Base-by-base conservation (phyloP, 2,797 vertebrate genomes). In the Buceros bicornis region DNA sequence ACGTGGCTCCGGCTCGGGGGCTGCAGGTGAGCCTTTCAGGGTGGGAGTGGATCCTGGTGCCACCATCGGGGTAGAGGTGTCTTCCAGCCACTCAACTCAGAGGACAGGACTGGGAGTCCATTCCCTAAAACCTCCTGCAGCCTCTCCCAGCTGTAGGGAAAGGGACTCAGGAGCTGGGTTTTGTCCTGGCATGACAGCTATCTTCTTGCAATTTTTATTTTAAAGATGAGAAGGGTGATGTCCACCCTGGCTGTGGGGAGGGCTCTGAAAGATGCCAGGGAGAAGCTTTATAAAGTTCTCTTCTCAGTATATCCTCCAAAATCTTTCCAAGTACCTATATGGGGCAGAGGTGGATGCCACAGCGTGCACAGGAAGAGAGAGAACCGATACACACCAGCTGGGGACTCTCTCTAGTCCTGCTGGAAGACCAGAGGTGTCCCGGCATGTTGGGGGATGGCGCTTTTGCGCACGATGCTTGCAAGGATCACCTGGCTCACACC, bases 271-370 rank as follows among this genome's bases (percentile, higher is more conserved):
- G 64, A 26, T 29, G 13, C 21, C 47, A 73, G 60, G 40, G 31
- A 73, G 58, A 80, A 90, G 45, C 31, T 77, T 76, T 43, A 21
- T 48, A 12, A 28, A 50, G 28, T 31, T 60, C 31, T 57, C 58
- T 19, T 24, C 67, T 82, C 57, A 35, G 8, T 40, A 21, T 25
- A 40, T 57, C 31, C 31, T 71, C 33, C 45, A 18, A 58, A 69
- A 37, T 18, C 9, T 64, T 62, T 74, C 40, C 0, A 1, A 42
- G 19, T 8, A 33, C 24, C 16, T 28, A 6, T n/a, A 7, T 1
- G 17, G 29, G 35, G 43, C 25, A 67, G 66, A 35, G 50, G 13
- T 13, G 60, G 42, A 21, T 11, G 25, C n/a, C 58, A 43, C 5
- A 11, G 20, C 1, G 4, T 2, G 4, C 22, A 13, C 2, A 6